Base-by-base conservation (phyloP, 2,888 invertebrate species). In the Scelioninae gen. 1 region DNA sequence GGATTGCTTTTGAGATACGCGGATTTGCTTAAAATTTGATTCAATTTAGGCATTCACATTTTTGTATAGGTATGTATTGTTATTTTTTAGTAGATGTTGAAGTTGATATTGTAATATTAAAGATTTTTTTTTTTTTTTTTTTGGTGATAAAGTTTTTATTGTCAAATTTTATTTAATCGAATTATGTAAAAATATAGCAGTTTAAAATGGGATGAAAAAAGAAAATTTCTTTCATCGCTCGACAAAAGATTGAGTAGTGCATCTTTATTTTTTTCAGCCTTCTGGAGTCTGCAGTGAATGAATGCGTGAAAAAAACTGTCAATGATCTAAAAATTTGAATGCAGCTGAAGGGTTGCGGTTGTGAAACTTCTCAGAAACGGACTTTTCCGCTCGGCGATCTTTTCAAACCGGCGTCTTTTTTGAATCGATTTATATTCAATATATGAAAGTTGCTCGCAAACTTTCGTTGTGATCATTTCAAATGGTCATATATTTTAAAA, bases 341-440 rank as follows among this genome's bases (percentile, higher is more conserved):
- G 47, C 55, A 31, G 47, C 43, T 63, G 45, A 47, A 47, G 74
- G 74, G 74, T 74, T 74, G 74, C 74, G 13, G 49, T 49, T 53
- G 66, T 51, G 69, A 29, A 6, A 34, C n/a, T 15, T 43, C 53
- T 40, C 1, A 32, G 53, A 62, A 72, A 72, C 45, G 53, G 51
- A 15, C 53, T 53, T 62, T 49, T 55, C 49, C n/a, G 23, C 23
- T 23, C 23, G 23, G 23, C 29, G 10, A 31, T 10, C 38, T 34
- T 13, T 69, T 34, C 49, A 65, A 60, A 7, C 51, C 34, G 40
- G 13, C 23, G 11, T 34, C 38, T 69, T 49, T 71, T 60, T 60
- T 9, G 15, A 45, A 23, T n/a, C 51, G 40, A 60, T 49, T 60
- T 51, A 60, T 38, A 71, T 60, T 71, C 40, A 23, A 11, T 10